Conservation (phyloP, 2,888 invertebrate species). For the Neoitamus cyanurus region DNA sequence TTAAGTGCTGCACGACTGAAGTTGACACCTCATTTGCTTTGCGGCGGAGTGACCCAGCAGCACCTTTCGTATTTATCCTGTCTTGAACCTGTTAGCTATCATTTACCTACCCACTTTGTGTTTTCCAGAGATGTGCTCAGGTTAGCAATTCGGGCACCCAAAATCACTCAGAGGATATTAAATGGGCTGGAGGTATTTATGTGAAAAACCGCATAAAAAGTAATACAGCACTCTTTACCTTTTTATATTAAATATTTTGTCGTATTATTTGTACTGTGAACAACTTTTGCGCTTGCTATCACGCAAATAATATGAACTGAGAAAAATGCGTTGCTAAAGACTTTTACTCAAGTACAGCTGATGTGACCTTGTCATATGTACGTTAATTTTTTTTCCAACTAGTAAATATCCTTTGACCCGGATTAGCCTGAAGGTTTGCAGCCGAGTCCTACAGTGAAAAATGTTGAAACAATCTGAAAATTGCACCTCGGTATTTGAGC, state of each 20-base stretch:
- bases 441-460: not conserved
- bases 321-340: not conserved
- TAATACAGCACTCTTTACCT: not conserved
- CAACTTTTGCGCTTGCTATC: not conserved
- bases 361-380: not conserved
- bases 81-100: not conserved
- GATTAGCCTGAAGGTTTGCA: not conserved
- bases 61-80: not conserved
- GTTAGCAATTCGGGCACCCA: not conserved
- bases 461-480: not conserved
- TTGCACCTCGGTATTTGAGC: not conserved
- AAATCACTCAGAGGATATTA: not conserved
- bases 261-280: too few species aligned
- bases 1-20: not conserved
- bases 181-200: not conserved
- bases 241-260: not conserved
- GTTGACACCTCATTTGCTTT: not conserved
- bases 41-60: not conserved
- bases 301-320: not conserved
- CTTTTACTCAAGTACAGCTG: not conserved
- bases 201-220: not conserved
- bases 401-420: not conserved
- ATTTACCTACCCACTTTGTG: not conserved
- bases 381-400: not conserved
- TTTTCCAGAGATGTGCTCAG: not conserved